Base-by-base conservation (phyloP, 30 jellyfish, hydroid and myxozoan genomes). In the Aurelia aurita region DNA sequence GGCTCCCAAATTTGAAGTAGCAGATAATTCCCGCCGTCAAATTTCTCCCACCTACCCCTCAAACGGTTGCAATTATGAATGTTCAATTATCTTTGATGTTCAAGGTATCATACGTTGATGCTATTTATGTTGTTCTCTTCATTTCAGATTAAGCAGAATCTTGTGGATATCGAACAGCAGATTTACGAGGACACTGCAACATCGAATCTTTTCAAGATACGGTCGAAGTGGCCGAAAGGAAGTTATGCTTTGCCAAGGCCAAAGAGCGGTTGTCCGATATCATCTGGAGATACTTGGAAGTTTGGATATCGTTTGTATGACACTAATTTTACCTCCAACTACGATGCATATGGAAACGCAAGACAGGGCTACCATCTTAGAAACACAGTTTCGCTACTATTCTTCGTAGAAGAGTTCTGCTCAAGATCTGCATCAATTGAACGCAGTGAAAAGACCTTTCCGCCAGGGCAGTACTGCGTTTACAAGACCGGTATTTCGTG, bases 341-440 rank as follows among this genome's bases (percentile, higher is more conserved):
- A 14, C 31, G 3, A 31, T 35, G 23, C n/a, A n/a, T n/a, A n/a
- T n/a, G n/a, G n/a, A n/a, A n/a, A n/a, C n/a, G n/a, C n/a, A n/a
- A n/a, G n/a, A n/a, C n/a, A n/a, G n/a, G n/a, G n/a, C n/a, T n/a
- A 15, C 58, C 80, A 80, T 49, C 80, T 81, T 1, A 16, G 27
- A 43, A 74, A 85, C 26, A 22, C 84, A 2, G 31, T 70, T 49
- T 66, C 88, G 32, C n/a, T 61, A 11, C 20, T 35, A 13, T 85
- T 35, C 70, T 74, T 51, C 32, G 95, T 85, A 1, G 89, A 85
- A 66, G 95, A 66, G 46, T 85, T 85, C 72, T 85, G 95, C 89
- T 22, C 78, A 5, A 49, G 20, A 60, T 15, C 69, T 1, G n/a
- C 12, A 23, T 6, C 69, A 18, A 63, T 12, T 7, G 62, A 46